These are phyloP conservation scores for Ceratina calcarata DNA, from an alignment of 1,140 invertebrate genomes.

Conservation along the genomic window DNA sequence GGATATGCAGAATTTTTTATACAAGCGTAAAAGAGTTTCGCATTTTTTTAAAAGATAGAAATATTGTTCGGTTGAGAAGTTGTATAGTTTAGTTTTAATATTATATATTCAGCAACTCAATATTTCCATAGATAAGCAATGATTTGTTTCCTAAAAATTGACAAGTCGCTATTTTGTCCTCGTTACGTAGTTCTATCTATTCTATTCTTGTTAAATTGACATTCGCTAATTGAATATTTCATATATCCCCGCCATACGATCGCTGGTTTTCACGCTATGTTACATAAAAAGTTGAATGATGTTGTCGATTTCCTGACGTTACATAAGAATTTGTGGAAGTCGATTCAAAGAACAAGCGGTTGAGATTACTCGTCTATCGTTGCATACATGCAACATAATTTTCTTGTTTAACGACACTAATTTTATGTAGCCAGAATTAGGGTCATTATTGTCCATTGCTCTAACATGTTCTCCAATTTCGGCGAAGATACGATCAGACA, in stretches of 20 bases:
- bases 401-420: not conserved
- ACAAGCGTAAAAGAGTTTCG: no score
- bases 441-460: not conserved
- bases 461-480: no score
- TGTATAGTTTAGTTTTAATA: no score
- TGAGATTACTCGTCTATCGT: not conserved
- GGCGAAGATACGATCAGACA: no score
- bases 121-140: no score
- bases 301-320: not conserved
- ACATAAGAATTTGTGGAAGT: constrained; percentile 28
- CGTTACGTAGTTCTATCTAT: no score
- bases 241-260: not conserved
- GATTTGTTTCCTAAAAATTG: no score
- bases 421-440: not conserved
- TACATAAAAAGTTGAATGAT: not conserved
- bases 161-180: no score
- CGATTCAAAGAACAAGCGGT: not conserved
- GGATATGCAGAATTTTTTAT: not conserved
- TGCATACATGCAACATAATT: not conserved
- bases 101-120: no score
- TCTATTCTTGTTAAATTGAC: not conserved
- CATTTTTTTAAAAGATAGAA: no score
- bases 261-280: not conserved
- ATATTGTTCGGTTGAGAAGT: no score
- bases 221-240: not conserved